Conservation (phyloP, 2,888 invertebrate species). For the Electrophaes corylata region DNA sequence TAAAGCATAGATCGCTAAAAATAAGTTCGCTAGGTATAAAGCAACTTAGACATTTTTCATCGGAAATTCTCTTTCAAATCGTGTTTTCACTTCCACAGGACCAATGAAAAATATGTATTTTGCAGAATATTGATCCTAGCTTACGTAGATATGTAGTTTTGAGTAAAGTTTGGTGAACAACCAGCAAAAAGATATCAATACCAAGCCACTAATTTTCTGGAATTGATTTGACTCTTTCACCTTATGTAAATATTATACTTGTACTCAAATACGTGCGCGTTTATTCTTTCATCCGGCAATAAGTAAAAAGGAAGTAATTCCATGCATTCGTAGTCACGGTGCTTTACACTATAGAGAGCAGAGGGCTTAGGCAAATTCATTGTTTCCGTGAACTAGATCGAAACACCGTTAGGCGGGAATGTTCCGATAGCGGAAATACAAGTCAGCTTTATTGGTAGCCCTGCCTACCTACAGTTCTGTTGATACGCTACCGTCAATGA, state of each 20-base stretch:
- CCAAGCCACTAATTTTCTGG: too few relatives aligned
- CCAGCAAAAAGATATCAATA: too few relatives aligned
- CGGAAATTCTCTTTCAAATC: too few relatives aligned
- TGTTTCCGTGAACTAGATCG: conserved; percentile 77
- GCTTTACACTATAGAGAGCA: neutral
- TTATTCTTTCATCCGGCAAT: neutral
- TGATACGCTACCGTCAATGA: conserved; percentile 26
- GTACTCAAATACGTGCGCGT: neutral
- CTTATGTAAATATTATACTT: too few relatives aligned
- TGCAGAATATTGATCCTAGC: too few relatives aligned
- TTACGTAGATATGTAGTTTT: too few relatives aligned
- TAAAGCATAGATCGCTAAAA: too few relatives aligned
- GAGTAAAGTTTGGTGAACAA: too few relatives aligned
- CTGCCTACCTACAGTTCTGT: conserved; percentile 43
- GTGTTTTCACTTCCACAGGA: too few relatives aligned
- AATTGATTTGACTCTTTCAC: neutral
- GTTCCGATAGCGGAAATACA: conserved; percentile 68
- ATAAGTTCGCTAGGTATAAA: too few relatives aligned
- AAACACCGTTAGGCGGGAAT: conserved; percentile 76
- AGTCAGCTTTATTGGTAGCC: conserved; percentile 54
- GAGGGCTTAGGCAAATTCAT: conserved; percentile 60
- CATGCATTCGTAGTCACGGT: neutral
- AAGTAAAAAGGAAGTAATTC: neutral
- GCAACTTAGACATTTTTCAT: too few relatives aligned
- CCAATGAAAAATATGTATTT: too few relatives aligned